phyloP scores from a whole-genome alignment of 2,113 vertebrate genomes.

The Columba janthina region DNA sequence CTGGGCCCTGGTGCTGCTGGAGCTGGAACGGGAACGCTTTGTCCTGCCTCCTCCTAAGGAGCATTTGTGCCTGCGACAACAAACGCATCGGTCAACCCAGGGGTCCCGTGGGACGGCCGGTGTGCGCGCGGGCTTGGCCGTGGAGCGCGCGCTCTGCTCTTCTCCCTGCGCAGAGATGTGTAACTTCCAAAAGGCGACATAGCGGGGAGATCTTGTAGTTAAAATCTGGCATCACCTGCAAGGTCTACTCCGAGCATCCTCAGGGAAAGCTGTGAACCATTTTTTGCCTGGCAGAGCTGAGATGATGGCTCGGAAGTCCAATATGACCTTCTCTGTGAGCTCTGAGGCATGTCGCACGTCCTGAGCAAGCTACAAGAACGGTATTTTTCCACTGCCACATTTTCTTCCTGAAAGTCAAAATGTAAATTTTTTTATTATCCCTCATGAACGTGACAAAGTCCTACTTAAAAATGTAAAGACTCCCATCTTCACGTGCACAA shows the following conservation, averaged over 20 bases:
- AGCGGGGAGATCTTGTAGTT: not conserved
- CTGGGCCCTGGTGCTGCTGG: not conserved
- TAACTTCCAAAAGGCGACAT: not conserved
- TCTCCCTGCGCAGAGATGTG: not conserved
- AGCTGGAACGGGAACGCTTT: not conserved
- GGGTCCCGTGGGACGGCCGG: rapidly evolving
- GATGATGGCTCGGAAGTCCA: not conserved
- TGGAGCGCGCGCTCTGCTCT: rapidly evolving
- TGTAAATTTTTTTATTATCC: constrained; percentile 43
- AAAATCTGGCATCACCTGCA: not conserved
- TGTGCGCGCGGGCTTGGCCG: not conserved
- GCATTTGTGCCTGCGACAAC: rapidly evolving
- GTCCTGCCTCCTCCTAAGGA: not conserved
- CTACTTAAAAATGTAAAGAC: constrained; percentile 49
- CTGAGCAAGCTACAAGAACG: not conserved
- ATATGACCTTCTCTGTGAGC: constrained; percentile 4
- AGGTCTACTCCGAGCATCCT: not conserved
- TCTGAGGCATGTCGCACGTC: not conserved
- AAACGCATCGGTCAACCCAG: rapidly evolving
- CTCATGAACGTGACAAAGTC: constrained; percentile 24
- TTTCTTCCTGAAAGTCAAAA: constrained; percentile 46
- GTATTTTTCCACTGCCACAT: not conserved
- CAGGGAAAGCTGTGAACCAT: not conserved
- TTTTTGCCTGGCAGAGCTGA: constrained; percentile 12
- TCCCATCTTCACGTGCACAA: not conserved